phyloP scores from a whole-genome alignment of 2,797 vertebrate species.

The Leucoraja ocellata region DNA sequence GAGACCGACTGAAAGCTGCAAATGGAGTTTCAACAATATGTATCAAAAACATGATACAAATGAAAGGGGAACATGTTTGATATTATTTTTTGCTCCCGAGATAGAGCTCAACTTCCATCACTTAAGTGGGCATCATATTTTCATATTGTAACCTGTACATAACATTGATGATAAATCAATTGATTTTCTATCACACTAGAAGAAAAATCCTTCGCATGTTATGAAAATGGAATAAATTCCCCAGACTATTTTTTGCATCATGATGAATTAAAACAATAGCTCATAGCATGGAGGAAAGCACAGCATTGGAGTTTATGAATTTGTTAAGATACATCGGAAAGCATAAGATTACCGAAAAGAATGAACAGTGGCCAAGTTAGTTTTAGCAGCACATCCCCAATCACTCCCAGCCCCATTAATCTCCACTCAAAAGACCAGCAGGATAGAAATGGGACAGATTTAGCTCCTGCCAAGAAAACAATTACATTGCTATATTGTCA shows the following conservation, averaged over 20 bases:
- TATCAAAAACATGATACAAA: neutral
- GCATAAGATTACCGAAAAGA: constrained; percentile 16
- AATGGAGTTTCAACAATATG: neutral
- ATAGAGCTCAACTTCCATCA: neutral
- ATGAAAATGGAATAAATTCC: constrained; percentile 11
- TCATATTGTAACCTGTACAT: neutral
- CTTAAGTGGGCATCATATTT: neutral
- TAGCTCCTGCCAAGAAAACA: constrained; percentile 35
- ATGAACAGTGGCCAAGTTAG: constrained; percentile 21
- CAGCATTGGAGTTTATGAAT: neutral
- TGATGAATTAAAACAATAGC: neutral
- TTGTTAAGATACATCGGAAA: constrained; percentile 9
- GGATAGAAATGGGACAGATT: neutral
- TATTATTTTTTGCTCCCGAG: constrained; percentile 7
- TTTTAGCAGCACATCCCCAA: neutral
- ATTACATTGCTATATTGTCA: constrained; percentile 35
- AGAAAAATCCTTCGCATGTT: neutral
- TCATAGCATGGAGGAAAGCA: neutral
- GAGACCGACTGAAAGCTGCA: neutral
- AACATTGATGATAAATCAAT: neutral
- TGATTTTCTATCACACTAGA: neutral
- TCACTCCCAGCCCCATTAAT: neutral
- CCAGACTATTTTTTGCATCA: constrained; percentile 1
- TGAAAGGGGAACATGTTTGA: neutral
- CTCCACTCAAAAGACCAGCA: constrained; percentile 31